A percentile compares a stretch with the other conserved stretches of the same genome.
These are phyloP conservation scores for Phallusia fumigata DNA, from an alignment of 23 tunicate genomes.

Conservation along the genomic window DNA sequence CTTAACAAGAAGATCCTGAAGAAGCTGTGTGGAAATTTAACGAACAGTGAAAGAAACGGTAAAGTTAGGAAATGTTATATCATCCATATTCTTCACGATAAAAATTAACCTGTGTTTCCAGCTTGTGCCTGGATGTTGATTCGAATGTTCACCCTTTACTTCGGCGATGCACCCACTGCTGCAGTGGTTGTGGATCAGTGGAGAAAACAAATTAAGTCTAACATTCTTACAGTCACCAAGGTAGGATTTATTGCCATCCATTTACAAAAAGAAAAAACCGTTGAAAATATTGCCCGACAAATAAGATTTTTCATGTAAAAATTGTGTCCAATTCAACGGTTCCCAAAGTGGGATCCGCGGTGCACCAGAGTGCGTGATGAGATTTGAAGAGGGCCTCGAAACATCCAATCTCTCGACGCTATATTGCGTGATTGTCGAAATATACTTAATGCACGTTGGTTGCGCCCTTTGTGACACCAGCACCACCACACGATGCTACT, in stretches of 20 bases:
- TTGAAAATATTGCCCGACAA: background rate
- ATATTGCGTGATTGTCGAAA: too few relatives aligned
- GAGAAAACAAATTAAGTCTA: conserved; percentile 3
- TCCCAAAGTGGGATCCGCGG: too few relatives aligned
- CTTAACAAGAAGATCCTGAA: conserved; percentile 30
- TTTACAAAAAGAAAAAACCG: background rate
- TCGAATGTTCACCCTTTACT: conserved; percentile 52
- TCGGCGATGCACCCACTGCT: conserved; percentile 38
- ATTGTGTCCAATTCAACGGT: too few relatives aligned
- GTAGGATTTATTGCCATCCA: background rate
- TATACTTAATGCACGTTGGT: too few relatives aligned
- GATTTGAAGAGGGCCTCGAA: too few relatives aligned
- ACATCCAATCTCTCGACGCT: too few relatives aligned
- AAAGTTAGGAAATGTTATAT: too few relatives aligned
- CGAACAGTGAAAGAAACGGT: conserved; percentile 48
- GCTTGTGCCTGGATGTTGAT: conserved; percentile 66
- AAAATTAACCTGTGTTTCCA: conserved; percentile 6
- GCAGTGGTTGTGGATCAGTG: conserved; percentile 31
- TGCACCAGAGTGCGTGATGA: too few relatives aligned
- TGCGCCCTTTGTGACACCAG: too few relatives aligned
- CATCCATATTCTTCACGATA: too few relatives aligned
- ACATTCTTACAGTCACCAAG: background rate
- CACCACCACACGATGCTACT: too few relatives aligned
- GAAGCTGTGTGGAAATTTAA: conserved; percentile 11
- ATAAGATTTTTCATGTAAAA: too few relatives aligned